Evolutionary conservation across 1,140 invertebrate genomes (phyloP), one percentile per base, ranked within the genome.

Genomic region (Caerostris extrusa): DNA sequence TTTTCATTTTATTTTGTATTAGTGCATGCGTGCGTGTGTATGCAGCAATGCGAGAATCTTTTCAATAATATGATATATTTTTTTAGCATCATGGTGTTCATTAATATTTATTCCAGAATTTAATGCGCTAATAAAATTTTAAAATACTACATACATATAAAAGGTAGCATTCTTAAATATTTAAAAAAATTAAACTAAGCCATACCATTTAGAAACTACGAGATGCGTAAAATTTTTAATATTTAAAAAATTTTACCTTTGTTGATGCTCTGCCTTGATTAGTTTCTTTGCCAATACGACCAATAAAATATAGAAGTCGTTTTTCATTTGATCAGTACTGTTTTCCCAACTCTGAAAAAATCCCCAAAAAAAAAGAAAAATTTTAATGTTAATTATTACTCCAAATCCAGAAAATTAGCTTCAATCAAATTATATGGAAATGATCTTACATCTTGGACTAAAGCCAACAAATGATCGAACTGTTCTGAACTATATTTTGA

Each of bases 281-380:
- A 1, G 96, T 96, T 95, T 97, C 96, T 91, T 96, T 96, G 14
- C 97, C 97, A 90, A 97, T 96, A 94, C 96, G 96, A 17, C 96
- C 96, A 90, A 97, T 96, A 60, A 97, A 95, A 87, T 95, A 95
- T 6, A 97, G 95, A 12, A 97, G 95, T 91, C 96, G 96, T 93
- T 97, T 96, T 96, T 95, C 91, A 96, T 96, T 92, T 95, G 95
- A 92, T 96, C 96, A 95, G 96, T 96, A 60, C 96, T 96, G 90
- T 95, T 95, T 85, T 96, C 95, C 96, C 96, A 96, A 95, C 96
- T 96, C 96, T 97, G 95, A 56, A 94, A 94, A 91, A 95, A 14
- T 34, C 6, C 12, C 34, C 34, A 34, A 3, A 64, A 19, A 34
- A 61, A 7, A 19, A 61, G 0, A 58, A 5, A 19, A 90, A 69